phyloP scores from a whole-genome alignment of 2,113 vertebrate genomes.

The Hystrix cristata region DNA sequence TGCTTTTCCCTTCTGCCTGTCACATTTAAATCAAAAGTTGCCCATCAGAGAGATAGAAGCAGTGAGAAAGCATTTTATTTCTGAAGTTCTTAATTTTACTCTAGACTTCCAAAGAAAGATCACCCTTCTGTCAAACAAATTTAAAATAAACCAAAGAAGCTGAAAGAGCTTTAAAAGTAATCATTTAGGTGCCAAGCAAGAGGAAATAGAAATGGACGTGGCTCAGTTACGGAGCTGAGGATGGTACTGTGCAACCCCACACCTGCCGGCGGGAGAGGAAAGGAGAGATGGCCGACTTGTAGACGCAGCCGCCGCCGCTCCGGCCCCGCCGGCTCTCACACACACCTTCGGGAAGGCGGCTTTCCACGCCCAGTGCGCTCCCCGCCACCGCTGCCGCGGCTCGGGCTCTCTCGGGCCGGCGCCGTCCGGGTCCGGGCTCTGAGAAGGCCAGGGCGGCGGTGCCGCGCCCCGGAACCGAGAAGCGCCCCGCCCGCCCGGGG shows the following conservation, averaged over 20 bases:
- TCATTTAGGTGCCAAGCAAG: not conserved
- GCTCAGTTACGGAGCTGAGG: accelerated
- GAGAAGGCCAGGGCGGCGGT: no score
- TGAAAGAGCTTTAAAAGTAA: constrained; percentile 64
- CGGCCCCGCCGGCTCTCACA: not conserved
- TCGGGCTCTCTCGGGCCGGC: no score
- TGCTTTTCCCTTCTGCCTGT: not conserved
- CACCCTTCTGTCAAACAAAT: constrained; percentile 55
- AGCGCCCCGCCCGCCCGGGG: no score
- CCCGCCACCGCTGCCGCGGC: no score
- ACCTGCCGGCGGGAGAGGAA: not conserved
- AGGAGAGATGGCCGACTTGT: accelerated
- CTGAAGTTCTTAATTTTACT: constrained; percentile 52
- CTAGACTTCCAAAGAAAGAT: constrained; percentile 54
- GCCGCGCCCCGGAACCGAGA: no score
- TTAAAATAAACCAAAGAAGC: not conserved
- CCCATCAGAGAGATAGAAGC: not conserved
- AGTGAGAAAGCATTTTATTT: not conserved
- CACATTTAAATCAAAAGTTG: not conserved
- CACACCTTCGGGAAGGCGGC: not conserved
- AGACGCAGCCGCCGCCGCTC: not conserved
- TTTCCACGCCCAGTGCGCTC: not conserved
- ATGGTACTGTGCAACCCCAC: not conserved
- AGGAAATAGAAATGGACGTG: not conserved
- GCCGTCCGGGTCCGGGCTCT: no score